phyloP scores from a whole-genome alignment of 1,140 invertebrate genomes.

The Pseudomyrmex pallidus region DNA sequence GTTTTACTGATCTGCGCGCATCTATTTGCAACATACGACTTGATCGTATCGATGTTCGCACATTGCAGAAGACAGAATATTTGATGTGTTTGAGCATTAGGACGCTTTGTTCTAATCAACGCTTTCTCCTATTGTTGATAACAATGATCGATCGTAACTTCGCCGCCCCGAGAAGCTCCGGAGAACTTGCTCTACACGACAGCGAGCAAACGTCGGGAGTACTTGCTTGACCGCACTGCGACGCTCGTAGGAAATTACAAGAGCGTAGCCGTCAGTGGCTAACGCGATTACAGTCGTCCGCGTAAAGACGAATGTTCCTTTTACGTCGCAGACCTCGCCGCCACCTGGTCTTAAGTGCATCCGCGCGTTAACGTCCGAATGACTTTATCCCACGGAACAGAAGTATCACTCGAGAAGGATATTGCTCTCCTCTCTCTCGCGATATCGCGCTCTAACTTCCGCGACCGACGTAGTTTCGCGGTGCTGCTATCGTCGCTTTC shows the following conservation, averaged over 20 bases:
- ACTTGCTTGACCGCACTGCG: constrained; percentile 39
- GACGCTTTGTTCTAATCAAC: too few species aligned
- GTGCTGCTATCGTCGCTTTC: too few species aligned
- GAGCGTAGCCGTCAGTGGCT: constrained; percentile 38
- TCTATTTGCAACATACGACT: too few species aligned
- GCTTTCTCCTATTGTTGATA: background rate
- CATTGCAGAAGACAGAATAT: background rate
- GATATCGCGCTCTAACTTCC: too few species aligned
- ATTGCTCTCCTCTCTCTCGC: background rate
- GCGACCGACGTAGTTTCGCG: too few species aligned
- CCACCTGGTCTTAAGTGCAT: constrained; percentile 61
- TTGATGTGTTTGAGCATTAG: background rate
- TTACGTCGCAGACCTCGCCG: constrained; percentile 2
- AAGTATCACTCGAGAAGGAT: constrained; percentile 47
- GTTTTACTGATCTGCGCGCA: constrained; percentile 9
- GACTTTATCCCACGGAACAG: constrained; percentile 49
- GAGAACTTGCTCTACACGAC: background rate
- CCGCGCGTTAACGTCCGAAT: constrained; percentile 57
- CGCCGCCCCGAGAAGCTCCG: background rate
- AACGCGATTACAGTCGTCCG: constrained; percentile 57
- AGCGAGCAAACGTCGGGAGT: constrained; percentile 23
- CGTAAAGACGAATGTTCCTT: constrained; percentile 56
- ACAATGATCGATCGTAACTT: background rate
- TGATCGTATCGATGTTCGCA: too few species aligned
- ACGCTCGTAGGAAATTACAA: constrained; percentile 50